Base-by-base conservation (phyloP, 2,888 invertebrate genomes). In the Drosophila mimetica region DNA sequence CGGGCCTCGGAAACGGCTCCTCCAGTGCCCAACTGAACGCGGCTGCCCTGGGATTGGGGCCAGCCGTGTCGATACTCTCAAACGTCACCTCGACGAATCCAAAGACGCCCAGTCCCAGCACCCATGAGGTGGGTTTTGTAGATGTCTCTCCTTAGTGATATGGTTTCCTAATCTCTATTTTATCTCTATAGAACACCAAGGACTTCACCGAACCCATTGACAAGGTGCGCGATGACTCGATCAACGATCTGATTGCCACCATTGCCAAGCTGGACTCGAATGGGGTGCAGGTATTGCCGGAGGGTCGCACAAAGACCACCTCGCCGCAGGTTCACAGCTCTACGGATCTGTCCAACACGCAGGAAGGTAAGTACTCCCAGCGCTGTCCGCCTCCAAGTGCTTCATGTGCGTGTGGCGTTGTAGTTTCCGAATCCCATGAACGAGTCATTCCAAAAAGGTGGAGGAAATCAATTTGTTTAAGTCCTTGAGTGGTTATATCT, bases 221-320 rank as follows among this genome's bases (percentile, higher is more conserved):
- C 92, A 95, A 95, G 90, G 95, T 96, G 90, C 96, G 96, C 91
- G 96, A 96, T 90, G 96, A 96, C 89, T 96, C 96, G 1, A 95
- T 96, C 71, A 96, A 96, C 90, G 96, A 96, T 93, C 92, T 97
- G 76, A 96, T 96, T 95, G 95, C 96, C 64, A 96, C 96, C 65
- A 96, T 97, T 90, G 96, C 96, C 72, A 96, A 96, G 92, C 92
- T 97, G 85, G 96, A 96, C 92, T 96, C 96, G 22, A 96, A 96
- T 92, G 96, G 96, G 42, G 96, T 96, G 70, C 95, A 96, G 90
- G 94, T 95, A 25, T 91, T 94, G 77, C 94, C 95, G 0, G 95
- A 95, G 65, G 91, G 92, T 20, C 89, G 91, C 59, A 91, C 91
- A 55, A 92, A 92, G 87, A 93, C 93, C 59, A 93, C 93, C 59